Base-by-base conservation (phyloP, 2,888 invertebrate species). In the Beris morrisii region DNA sequence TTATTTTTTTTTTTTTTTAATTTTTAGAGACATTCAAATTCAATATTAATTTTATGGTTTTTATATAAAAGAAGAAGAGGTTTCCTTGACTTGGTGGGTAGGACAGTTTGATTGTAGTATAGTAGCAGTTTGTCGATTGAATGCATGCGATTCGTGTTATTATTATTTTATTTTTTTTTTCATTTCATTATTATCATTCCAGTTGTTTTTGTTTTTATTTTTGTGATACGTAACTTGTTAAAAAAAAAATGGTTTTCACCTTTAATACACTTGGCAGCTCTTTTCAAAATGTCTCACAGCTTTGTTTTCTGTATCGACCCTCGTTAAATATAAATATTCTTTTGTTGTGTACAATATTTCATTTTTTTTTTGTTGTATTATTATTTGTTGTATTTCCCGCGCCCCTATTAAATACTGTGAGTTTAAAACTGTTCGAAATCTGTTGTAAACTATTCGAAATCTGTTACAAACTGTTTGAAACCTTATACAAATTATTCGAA, bases 241-340 rank as follows among this genome's bases (percentile, higher is more conserved):
- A 58, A 58, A 28, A 22, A 22, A 45, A 43, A 15, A 12, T 12
- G 5, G 11, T 56, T 56, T 54, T 11, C 12, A 54, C 11, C 56
- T 45, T 44, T 15, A 9, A 50, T 61, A 61, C 59, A 61, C 59
- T 38, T 61, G 59, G 59, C 59, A 61, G 59, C 59, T 61, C 59
- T 61, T 38, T 13, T 15, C 22, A 22, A 22, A 22, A 22, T 22
- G n/a, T 12, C 9, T 44, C n/a, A n/a, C 9, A 12, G 3, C n/a
- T 44, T 2, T 44, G n/a, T n/a, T n/a, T n/a, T n/a, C n/a, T n/a
- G n/a, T n/a, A n/a, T n/a, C n/a, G n/a, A n/a, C n/a, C 44, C n/a
- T 44, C 3, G 22, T 22, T 22, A 22, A 22, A 22, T 22, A 22
- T 22, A 22, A 22, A 22, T 22, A 22, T 22, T 22, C 22, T 22